A percentile compares a stretch with the other conserved stretches of the same genome.
phyloP scores from a whole-genome alignment of 2,113 vertebrate species.

The Podiceps cristatus region DNA sequence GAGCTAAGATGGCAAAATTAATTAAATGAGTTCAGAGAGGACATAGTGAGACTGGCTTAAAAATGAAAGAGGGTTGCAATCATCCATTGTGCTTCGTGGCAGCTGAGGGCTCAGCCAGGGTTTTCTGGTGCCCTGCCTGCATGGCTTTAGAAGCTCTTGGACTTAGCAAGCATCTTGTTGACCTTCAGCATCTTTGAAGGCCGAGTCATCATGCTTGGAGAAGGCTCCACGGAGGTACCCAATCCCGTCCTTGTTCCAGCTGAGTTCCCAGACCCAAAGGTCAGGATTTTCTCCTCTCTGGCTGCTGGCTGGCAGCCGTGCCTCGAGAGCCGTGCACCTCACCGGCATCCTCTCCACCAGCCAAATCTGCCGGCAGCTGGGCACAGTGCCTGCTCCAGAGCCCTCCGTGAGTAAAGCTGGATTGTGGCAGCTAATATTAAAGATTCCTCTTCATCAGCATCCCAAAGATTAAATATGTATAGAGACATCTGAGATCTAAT shows the following conservation, averaged over 20 bases:
- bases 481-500: slow-evolving; percentile 60
- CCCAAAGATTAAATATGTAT: slow-evolving; percentile 61
- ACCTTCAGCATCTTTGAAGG: neutral
- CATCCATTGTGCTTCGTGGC: accelerated
- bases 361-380: accelerated
- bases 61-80: neutral
- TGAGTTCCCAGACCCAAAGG: neutral
- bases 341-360: accelerated
- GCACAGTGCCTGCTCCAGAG: neutral
- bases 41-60: neutral
- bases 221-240: neutral
- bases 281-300: neutral
- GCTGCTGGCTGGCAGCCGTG: neutral
- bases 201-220: accelerated
- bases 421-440: neutral
- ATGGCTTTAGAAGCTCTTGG: neutral
- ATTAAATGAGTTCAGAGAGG: neutral
- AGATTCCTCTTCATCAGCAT: slow-evolving; percentile 64
- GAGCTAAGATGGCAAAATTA: neutral
- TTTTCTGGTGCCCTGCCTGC: neutral
- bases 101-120: neutral
- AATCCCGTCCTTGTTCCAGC: accelerated
- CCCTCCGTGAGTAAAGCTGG: neutral
- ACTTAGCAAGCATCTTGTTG: accelerated
- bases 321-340: accelerated